Evolutionary conservation across 2,797 vertebrate species (phyloP), one percentile per base, ranked within the genome.

Genomic region (Mormyrops attenuatus): DNA sequence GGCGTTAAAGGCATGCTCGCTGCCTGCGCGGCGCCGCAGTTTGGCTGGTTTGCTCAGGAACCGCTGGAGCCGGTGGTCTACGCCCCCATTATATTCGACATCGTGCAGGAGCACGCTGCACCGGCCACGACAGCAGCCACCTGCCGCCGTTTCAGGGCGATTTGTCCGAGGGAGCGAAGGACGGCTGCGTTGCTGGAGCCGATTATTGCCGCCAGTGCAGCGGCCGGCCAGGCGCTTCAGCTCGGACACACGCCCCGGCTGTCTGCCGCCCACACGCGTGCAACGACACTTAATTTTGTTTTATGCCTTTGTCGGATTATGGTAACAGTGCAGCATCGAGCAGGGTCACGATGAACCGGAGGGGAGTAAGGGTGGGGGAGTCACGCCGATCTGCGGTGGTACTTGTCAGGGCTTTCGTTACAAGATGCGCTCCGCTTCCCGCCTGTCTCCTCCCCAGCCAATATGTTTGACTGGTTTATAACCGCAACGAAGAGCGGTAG

Each of bases 11-110:
- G 66, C 47, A 49, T 89, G 91, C 92, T 92, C 53, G 53, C 52
- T 53, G 52, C 52, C 15, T 17, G 13, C 52, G 91, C 92, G 89
- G 88, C 89, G 88, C 90, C 84, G 91, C 92, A 92, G 91, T 60
- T 22, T 8, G 57, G n/a, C 55, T 17, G 55, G 6, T 57, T 57
- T 57, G 20, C 6, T n/a, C 5, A 7, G 55, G 20, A 57, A n/a
- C 55, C 55, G 15, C 9, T 80, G 38, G 4, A 85, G 47, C n/a
- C 82, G 85, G 9, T 47, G 60, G 26, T 89, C 9, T 22, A 38
- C 85, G 89, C 90, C 63, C 90, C 91, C 89, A 90, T 90, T 90
- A 92, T 91, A 90, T 44, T 20, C 2, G 38, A 80, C 73, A 26
- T 80, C 91, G 57, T 22, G 89, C 77, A 30, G 66, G 52, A 85